phyloP scores from a whole-genome alignment of 2,113 vertebrate genomes.

The Rhinichthys klamathensis region DNA sequence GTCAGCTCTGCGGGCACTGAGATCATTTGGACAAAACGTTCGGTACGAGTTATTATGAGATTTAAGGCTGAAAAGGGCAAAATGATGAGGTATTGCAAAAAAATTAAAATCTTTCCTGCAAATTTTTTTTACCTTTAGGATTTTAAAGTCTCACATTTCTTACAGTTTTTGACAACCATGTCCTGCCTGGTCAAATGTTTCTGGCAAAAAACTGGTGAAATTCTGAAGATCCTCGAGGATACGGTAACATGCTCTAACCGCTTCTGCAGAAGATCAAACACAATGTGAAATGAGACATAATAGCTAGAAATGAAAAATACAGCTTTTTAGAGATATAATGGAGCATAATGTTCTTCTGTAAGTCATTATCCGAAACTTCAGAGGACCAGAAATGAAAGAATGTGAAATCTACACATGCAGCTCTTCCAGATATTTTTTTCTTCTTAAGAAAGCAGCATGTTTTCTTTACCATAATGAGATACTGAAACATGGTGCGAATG shows the following conservation, averaged over 20 bases:
- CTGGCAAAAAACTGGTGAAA: neutral
- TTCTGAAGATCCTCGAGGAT: neutral
- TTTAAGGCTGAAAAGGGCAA: neutral
- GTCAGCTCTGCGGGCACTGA: neutral
- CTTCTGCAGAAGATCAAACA: slow-evolving; percentile 8
- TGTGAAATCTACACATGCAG: neutral
- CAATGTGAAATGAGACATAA: slow-evolving; percentile 10
- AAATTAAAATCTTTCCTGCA: neutral
- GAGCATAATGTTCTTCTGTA: neutral
- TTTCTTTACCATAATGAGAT: neutral
- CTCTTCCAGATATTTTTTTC: neutral
- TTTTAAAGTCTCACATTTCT: neutral
- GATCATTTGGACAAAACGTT: neutral
- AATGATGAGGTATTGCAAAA: neutral
- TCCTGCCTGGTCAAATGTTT: neutral
- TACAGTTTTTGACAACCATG: neutral
- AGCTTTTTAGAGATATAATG: slow-evolving; percentile 26
- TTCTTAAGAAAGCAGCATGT: neutral
- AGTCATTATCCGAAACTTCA: slow-evolving; percentile 15
- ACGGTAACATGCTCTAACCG: neutral
- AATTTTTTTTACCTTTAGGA: neutral
- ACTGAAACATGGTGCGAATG: neutral
- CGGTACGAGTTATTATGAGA: neutral
- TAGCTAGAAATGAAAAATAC: slow-evolving; percentile 1
- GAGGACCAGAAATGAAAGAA: neutral